phyloP scores from a whole-genome alignment of 2,113 vertebrate genomes.

The Mionectes macconnelli region DNA sequence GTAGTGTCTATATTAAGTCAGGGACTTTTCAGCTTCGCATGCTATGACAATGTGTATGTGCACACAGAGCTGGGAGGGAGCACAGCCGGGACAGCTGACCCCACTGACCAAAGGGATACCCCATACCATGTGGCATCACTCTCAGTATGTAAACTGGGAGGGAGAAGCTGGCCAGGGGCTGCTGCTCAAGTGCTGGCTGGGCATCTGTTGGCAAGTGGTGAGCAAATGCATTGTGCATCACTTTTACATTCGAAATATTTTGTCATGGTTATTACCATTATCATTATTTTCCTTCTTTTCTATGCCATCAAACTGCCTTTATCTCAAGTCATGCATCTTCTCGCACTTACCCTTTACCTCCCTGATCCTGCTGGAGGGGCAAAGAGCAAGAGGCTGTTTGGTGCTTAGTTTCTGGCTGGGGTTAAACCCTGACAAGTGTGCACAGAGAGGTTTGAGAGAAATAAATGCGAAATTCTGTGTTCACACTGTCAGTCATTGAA shows the following conservation, averaged over 20 bases:
- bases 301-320: background rate
- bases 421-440: background rate
- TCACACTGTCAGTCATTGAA: background rate
- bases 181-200: background rate
- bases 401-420: background rate
- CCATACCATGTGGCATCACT: background rate
- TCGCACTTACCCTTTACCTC: background rate
- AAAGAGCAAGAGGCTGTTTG: background rate
- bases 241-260: background rate
- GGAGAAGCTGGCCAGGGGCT: background rate
- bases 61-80: background rate
- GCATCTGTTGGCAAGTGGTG: too few relatives aligned
- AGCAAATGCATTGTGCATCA: background rate
- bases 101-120: background rate
- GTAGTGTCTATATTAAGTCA: background rate
- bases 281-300: background rate
- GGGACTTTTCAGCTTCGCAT: background rate
- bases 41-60: accelerated
- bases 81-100: background rate
- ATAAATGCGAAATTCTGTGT: background rate
- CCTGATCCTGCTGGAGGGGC: background rate
- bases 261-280: background rate
- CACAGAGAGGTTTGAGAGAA: background rate
- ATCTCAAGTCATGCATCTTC: background rate
- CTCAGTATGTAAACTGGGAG: background rate